These are phyloP conservation scores for Indri indri DNA, from an alignment of 2,113 vertebrate genomes.

Conservation along the genomic window DNA sequence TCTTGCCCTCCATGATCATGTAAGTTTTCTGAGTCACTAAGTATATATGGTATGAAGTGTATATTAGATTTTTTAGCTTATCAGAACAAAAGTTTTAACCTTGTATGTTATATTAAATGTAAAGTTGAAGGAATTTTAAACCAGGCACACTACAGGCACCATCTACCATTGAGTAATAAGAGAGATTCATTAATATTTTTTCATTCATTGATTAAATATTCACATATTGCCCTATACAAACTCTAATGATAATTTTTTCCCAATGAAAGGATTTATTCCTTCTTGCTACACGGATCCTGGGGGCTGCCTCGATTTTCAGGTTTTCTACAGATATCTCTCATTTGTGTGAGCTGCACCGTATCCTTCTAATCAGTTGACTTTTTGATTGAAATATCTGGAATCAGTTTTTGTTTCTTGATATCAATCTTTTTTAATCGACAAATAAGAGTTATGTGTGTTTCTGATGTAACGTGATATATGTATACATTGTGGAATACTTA, in stretches of 20 bases:
- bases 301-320: neutral
- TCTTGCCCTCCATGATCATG: neutral
- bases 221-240: neutral
- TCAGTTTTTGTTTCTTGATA: neutral
- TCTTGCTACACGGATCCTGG: neutral
- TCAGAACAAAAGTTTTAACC: neutral
- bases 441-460: neutral
- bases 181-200: neutral
- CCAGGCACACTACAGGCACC: neutral
- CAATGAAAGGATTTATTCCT: neutral
- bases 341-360: neutral
- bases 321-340: neutral
- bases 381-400: neutral
- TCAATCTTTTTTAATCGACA: neutral
- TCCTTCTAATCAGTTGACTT: neutral
- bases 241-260: neutral
- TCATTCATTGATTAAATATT: neutral
- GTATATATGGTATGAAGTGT: neutral
- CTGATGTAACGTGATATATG: neutral
- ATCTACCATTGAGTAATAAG: neutral
- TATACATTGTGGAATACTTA: neutral
- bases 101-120: neutral
- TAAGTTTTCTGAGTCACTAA: neutral
- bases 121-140: neutral
- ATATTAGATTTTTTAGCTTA: neutral